Base-by-base conservation (phyloP, 1,140 invertebrate species). In the Zeugodacus cucurbitae region DNA sequence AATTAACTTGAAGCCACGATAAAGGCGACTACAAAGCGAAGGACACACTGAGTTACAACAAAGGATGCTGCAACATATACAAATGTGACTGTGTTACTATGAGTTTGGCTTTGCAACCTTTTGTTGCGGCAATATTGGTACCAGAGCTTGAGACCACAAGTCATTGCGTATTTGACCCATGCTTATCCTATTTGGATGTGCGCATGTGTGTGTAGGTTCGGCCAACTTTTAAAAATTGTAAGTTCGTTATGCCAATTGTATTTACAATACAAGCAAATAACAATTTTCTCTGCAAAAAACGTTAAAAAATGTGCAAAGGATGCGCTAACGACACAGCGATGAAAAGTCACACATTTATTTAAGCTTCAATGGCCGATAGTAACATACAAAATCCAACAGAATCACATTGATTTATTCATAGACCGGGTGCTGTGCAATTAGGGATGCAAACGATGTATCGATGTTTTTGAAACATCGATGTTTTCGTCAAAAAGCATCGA, bases 391-490 rank as follows among this genome's bases (percentile, higher is more conserved):
- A 48, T 11, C n/a, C n/a, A n/a, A n/a, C n/a, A n/a, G 48, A 57
- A 88, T 88, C 87, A 87, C 48, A 88, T 87, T 88, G 86, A 88
- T 88, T 87, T 88, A 88, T 82, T 87, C 48, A 41, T 22, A 58
- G 29, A n/a, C n/a, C n/a, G n/a, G n/a, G n/a, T n/a, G 10, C 41
- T 41, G 8, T 29, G 22, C 11, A n/a, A n/a, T n/a, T n/a, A n/a
- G n/a, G n/a, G n/a, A n/a, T n/a, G n/a, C n/a, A n/a, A n/a, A n/a
- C n/a, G n/a, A n/a, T n/a, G n/a, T n/a, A n/a, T n/a, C n/a, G n/a
- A n/a, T n/a, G n/a, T n/a, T n/a, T 14, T 74, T 74, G 70, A 1
- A 74, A 74, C 32, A n/a, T 34, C n/a, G n/a, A n/a, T n/a, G n/a
- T n/a, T n/a, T n/a, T n/a, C n/a, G n/a, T n/a, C n/a, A n/a, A n/a